These are phyloP conservation scores for Oreotrochilus melanogaster DNA, from an alignment of 2,113 vertebrate species.

Conservation along the genomic window DNA sequence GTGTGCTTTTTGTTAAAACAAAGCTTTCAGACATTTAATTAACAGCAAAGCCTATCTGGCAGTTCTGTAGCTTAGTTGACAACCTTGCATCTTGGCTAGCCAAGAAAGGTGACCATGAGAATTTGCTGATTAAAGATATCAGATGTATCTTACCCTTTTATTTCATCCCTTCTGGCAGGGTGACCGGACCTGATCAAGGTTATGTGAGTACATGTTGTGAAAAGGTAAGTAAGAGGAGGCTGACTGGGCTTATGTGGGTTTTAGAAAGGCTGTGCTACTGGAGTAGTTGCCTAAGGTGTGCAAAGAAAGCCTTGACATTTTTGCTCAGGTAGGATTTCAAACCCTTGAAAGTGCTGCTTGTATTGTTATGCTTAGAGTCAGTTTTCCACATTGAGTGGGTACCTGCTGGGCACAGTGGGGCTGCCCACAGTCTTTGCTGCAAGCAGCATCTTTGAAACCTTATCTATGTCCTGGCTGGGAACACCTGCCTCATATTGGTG, in stretches of 20 bases:
- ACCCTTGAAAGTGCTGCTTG: background rate
- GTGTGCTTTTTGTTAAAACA: background rate
- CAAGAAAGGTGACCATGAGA: background rate
- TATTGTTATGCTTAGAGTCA: background rate
- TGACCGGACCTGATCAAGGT: background rate
- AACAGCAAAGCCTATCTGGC: background rate
- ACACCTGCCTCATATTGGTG: background rate
- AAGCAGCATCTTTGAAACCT: background rate
- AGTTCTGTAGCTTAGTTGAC: background rate
- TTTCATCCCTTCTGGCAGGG: background rate
- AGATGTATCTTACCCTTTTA: background rate
- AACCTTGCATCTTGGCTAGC: background rate
- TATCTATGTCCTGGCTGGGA: background rate
- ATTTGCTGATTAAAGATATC: background rate
- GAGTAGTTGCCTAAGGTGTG: background rate
- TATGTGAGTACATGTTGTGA: background rate
- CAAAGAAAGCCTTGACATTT: background rate
- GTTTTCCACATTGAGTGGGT: background rate
- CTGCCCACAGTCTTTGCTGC: rapidly evolving
- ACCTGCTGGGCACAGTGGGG: background rate
- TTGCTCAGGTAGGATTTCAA: background rate
- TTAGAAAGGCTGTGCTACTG: background rate
- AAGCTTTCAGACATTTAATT: background rate
- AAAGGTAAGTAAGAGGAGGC: background rate
- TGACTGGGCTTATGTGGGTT: background rate